Evolutionary conservation across 1,140 invertebrate species (phyloP), one percentile per base, ranked within the genome.

Genomic region (Cotesia vestalis): DNA sequence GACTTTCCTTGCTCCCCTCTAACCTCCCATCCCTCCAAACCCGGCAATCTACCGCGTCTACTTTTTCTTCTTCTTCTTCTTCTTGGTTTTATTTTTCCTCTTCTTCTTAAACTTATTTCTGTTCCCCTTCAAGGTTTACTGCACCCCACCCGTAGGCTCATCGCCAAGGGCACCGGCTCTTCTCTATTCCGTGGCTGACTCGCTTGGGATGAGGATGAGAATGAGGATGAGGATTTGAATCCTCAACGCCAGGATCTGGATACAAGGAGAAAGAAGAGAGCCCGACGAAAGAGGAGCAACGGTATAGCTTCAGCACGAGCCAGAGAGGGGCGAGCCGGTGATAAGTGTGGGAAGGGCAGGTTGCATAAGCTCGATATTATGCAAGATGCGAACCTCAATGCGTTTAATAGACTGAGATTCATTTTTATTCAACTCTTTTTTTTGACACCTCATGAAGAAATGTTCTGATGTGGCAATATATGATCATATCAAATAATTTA

Each of bases 261-360:
- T 27, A 52, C 8, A 14, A 38, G 51, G 38, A 38, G 11, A 53
- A 27, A 75, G 27, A 46, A 61, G 17, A 6, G 67, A 36, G 27
- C 8, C n/a, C 72, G 38, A 66, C 51, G 66, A 63, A 74, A 61
- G 14, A 67, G 61, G 53, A 52, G 66, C 66, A 61, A n/a, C 35
- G 38, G 66, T 57, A 55, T 38, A 71, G 53, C 20, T 40, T 53
- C 27, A 51, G 55, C 64, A 72, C 66, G 63, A 67, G 64, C 51
- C 51, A 35, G 64, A 66, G 66, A 60, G 77, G 71, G 76, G 73
- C 76, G 78, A 78, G 80, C 79, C 81, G 83, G 82, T 86, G 84
- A 87, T 87, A 87, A 87, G 85, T 87, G 85, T 87, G 85, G 85
- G 85, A 87, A 86, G 85, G 85, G 84, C 84, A 85, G 77, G 80